Base-by-base conservation (phyloP, 2,888 invertebrate species). In the Amiota minor region DNA sequence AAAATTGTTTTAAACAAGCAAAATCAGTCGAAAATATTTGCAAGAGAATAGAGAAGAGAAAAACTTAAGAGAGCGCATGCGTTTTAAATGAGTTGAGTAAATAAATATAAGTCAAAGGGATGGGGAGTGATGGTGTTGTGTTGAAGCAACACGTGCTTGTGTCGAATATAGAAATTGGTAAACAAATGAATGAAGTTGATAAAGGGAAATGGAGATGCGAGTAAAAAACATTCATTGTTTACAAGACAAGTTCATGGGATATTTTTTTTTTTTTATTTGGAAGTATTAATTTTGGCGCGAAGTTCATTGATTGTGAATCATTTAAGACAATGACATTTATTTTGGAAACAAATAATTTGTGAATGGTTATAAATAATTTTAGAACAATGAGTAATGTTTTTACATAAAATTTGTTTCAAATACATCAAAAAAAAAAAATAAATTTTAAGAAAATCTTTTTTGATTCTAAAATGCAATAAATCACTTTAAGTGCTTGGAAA, bases 101-200 rank as follows among this genome's bases (percentile, higher is more conserved):
- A 45, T n/a, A n/a, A 76, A 80, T 76, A 8, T 62, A 12, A 11
- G 23, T 50, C 12, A 64, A 47, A 47, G 9, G 11, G 12, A 10
- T 4, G 55, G 10, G 10, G 68, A 56, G 73, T 9, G 3, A 16
- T 23, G 55, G 16, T 12, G 53, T 14, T 9, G n/a, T 18, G 45
- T 35, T 56, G 72, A 81, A 78, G 82, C 82, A 82, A 82, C 82
- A 83, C 81, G 82, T 83, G 82, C 79, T 11, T 23, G 50, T 56
- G 45, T 9, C 35, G 53, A 11, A 16, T 62, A 71, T 73, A 75
- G 70, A 78, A 73, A 75, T 75, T 72, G 71, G 78, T 78, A 77
- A 78, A 78, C 78, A 78, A 75, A 80, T 79, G 84, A 82, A 80
- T 80, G 80, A 83, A 76, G 74, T 74, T 68, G 69, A 71, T 71